Evolutionary conservation across 2,888 invertebrate genomes (phyloP).

Genomic region (Leucozona laternaria): DNA sequence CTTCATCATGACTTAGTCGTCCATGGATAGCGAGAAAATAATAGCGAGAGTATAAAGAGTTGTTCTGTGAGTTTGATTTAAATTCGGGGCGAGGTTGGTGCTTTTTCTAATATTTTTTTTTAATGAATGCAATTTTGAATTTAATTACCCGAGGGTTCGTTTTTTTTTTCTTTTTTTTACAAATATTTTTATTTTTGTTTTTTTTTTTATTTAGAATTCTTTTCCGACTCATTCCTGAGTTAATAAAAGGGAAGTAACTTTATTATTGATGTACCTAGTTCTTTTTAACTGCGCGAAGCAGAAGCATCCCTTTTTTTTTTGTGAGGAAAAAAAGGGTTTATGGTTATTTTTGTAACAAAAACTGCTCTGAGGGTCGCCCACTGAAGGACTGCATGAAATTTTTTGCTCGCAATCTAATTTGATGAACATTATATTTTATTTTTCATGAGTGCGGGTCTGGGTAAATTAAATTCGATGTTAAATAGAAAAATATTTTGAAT

Average conservation of each 20-base stretch:
- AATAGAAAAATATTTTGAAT: constrained; percentile 21
- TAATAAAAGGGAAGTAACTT: constrained; percentile 43
- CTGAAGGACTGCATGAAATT: background rate
- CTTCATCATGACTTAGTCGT: constrained; percentile 1
- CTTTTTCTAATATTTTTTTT: constrained; percentile 50
- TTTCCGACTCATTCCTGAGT: constrained; percentile 17
- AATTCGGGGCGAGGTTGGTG: constrained; percentile 44
- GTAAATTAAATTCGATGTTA: constrained; percentile 9
- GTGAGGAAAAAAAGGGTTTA: constrained; percentile 1
- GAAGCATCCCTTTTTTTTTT: background rate
- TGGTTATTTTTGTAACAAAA: constrained; percentile 10
- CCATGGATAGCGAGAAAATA: background rate
- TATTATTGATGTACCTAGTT: constrained; percentile 40
- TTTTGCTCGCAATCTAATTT: background rate
- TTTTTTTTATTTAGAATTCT: background rate
- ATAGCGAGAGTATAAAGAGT: background rate
- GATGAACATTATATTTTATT: constrained; percentile 7
- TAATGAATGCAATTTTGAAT: constrained; percentile 70
- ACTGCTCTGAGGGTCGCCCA: constrained; percentile 7
- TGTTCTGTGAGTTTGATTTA: constrained; percentile 40
- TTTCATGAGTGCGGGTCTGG: background rate
- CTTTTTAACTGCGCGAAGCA: constrained; percentile 10
- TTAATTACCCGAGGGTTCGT: constrained; percentile 58
- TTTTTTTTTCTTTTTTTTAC: constrained; percentile 1
- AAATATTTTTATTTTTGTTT: background rate